Evolutionary conservation across 2,113 vertebrate genomes (phyloP), one percentile per base, ranked within the genome.

Genomic region (Brienomyrus longianalis): DNA sequence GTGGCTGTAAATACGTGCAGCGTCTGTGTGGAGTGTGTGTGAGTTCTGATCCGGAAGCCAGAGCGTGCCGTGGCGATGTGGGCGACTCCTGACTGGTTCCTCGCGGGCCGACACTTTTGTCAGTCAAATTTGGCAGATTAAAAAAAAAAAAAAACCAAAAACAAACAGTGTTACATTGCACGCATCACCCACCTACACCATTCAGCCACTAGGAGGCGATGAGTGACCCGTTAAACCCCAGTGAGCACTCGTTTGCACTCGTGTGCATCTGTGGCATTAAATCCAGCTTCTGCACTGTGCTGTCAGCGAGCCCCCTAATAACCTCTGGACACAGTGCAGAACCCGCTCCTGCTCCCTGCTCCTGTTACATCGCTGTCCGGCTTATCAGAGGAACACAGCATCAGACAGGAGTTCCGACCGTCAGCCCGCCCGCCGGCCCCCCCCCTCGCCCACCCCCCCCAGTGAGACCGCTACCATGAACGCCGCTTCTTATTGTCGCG

Each of bases 61-160:
- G 92, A 94, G 93, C 95, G 92, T 94, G 95, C 91, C 92, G 93
- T 93, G 90, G 92, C 94, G 92, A 93, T 92, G 59, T 5, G 27
- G 35, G 11, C 4, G n/a, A 19, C 15, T 19, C 70, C 4, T 77
- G 35, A 77, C 70, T n/a, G 31, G 15, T 77, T 77, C 74, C 74
- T 39, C 7, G 74, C 74, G 8, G 27, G 47, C 83, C 43, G 21
- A n/a, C 21, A 11, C 2, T 23, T 48, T 47, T 84, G 83, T 21
- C 45, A 84, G 17, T 84, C 45, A 21, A n/a, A 23, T 84, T n/a
- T 47, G 83, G 45, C 83, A 84, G 39, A 43, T 45, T 83, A 8
- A 48, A 47, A 47, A 10, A 35, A 66, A 66, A 11, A 66, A 1
- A 56, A n/a, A 62, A 62, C 0, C 31, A 66, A 9, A 66, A n/a